Conservation (phyloP, 2,797 vertebrate species). For the Chrysocyon brachyurus region DNA sequence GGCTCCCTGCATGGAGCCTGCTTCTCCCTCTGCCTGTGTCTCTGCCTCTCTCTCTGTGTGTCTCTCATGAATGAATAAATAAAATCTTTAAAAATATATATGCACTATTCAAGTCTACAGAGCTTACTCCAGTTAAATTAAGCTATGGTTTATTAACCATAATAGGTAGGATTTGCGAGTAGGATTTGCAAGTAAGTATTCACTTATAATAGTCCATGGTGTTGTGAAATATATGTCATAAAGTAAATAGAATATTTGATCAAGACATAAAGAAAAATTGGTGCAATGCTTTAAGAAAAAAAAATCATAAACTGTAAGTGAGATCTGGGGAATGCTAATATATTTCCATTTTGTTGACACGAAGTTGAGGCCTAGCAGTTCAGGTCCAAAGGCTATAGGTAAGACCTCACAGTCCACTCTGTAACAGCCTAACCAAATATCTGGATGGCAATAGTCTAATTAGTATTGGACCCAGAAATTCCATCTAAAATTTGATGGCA, state of each 20-base stretch:
- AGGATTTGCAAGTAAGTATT: slow-evolving; percentile 5
- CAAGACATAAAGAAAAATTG: not conserved
- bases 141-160: not conserved
- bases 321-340: not conserved
- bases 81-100: too few species aligned
- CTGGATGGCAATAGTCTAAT: not conserved
- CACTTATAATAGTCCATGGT: not conserved
- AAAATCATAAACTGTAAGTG: not conserved
- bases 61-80: too few species aligned
- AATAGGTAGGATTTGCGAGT: not conserved
- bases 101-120: not conserved
- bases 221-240: not conserved
- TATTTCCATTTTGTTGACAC: not conserved
- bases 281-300: not conserved
- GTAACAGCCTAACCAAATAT: not conserved
- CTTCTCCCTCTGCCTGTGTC: too few species aligned
- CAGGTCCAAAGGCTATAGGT: not conserved
- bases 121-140: not conserved
- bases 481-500: not conserved
- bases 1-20: too few species aligned
- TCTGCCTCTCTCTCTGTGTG: too few species aligned
- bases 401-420: not conserved
- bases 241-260: not conserved
- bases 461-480: not conserved
- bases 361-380: not conserved